Base-by-base conservation (phyloP, 2,797 vertebrate genomes). In the Thripadectes ignobilis region DNA sequence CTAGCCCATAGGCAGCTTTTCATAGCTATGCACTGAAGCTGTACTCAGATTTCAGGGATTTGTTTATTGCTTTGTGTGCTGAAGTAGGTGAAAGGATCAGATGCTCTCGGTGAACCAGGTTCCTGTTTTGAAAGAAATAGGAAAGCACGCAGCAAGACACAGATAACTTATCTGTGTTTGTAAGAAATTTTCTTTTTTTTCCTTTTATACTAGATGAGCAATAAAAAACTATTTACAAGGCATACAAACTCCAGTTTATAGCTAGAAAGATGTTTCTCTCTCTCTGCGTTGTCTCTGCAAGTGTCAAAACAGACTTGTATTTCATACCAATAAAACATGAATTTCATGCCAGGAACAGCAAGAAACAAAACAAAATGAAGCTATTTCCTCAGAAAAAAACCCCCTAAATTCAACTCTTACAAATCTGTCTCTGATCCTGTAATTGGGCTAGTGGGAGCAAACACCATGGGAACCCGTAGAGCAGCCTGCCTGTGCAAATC, bases 231-330 rank as follows among this genome's bases (percentile, higher is more conserved):
- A 90, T 96, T 97, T 96, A 88, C 82, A 93, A 96, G 87, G 49
- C 85, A 48, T 32, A 85, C 54, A 89, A 84, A 66, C 59, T 92
- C 65, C 58, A 78, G 78, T 93, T 96, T 95, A 95, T 66, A 88
- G 95, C 77, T 91, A 74, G 77, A 91, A 94, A 93, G 78, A 95
- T 85, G 89, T 85, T 94, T 92, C 92, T 75, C 59, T 72, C 92
- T 91, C 75, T 81, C 95, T 95, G 95, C 0, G 69, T 95, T 96
- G 85, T 95, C 93, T 96, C 95, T 86, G 43, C 92, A 96, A 96
- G 94, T 94, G 96, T 96, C 95, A 96, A 96, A 97, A 96, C 94
- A 97, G 93, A 89, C 95, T 95, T 94, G 87, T 92, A 95, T 96
- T 96, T 94, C 89, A 92, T 96, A 96, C 85, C 91, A 94, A 88